Evolutionary conservation across 2,797 vertebrate species (phyloP).

Genomic region (Mergus octosetaceus): DNA sequence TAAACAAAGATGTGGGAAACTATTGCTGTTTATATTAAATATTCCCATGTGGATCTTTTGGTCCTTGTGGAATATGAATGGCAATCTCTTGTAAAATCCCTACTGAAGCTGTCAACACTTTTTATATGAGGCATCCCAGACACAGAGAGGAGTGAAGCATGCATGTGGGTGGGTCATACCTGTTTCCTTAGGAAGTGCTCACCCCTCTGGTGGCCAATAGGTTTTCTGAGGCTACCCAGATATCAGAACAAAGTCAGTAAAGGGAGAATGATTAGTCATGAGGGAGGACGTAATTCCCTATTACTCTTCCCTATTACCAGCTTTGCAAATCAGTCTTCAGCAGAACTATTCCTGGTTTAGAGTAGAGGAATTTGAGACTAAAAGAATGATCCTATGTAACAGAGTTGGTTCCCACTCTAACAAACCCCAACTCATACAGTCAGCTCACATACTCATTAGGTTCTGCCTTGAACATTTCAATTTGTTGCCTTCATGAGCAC

Average conservation of each 20-base stretch:
- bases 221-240: constrained; percentile 10
- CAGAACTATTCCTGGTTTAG: not conserved
- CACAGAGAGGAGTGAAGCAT: constrained; percentile 10
- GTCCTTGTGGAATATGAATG: constrained; percentile 75
- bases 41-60: constrained; percentile 77
- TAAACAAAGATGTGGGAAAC: constrained; percentile 89
- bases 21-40: constrained; percentile 86
- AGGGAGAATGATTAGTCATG: not conserved
- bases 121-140: constrained; percentile 59
- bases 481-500: not conserved
- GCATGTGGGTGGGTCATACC: constrained; percentile 15
- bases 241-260: not conserved
- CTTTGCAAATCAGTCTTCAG: not conserved
- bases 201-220: not conserved
- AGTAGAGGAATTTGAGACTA: not conserved
- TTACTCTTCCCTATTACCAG: not conserved
- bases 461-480: not conserved
- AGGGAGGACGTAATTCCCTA: not conserved
- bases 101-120: constrained; percentile 62
- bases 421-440: not conserved
- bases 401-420: not conserved
- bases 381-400: not conserved
- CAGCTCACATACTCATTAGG: not conserved
- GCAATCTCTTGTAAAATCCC: constrained; percentile 63
- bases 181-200: constrained; percentile 19